Base-by-base conservation (phyloP, 1,140 invertebrate species). In the Tetramorium alpestre region DNA sequence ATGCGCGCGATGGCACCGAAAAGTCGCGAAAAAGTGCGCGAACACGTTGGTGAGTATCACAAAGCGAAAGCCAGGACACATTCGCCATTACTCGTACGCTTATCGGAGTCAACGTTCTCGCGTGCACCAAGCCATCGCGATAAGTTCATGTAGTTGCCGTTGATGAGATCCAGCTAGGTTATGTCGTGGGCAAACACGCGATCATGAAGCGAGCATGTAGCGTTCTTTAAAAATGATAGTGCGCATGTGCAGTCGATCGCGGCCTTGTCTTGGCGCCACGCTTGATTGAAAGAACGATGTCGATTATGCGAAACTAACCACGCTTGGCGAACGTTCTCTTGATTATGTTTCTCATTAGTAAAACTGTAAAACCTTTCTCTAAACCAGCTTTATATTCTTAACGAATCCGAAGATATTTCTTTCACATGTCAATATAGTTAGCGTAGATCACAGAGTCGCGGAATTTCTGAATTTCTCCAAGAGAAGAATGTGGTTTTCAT, bases 231-330 rank as follows among this genome's bases (percentile, higher is more conserved):
- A 62, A 82, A 49, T 49, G 25, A 22, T n/a, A 44, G 5, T 28
- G 69, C 80, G 80, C 80, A 84, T 84, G 80, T 75, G 69, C 80
- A 25, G 3, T 73, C 41, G 69, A 84, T 84, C 80, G 13, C 25
- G 22, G 38, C 3, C 3, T 73, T 60, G 73, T 38, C 25, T 44
- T 73, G 80, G 69, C 69, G 80, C 80, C 69, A 60, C 2, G 25
- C 10, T 84, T 33, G 44, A 73, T 60, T 18, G n/a, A 41, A 2
- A 18, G 13, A 38, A 49, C 18, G 13, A 56, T 3, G 13, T 33
- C 47, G n/a, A 78, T 33, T 67, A 51, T 8, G 18, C 41, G 25
- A 2, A 8, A 64, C 22, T 5, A 18, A 5, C 7, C 22, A 33
- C 16, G 47, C 5, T n/a, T 54, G 38, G 51, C n/a, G 2, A 56